Percentiles rank a stretch among this genome's conserved stretches.
phyloP scores from a whole-genome alignment of 2,888 invertebrate genomes.

The Drosophila merina region DNA sequence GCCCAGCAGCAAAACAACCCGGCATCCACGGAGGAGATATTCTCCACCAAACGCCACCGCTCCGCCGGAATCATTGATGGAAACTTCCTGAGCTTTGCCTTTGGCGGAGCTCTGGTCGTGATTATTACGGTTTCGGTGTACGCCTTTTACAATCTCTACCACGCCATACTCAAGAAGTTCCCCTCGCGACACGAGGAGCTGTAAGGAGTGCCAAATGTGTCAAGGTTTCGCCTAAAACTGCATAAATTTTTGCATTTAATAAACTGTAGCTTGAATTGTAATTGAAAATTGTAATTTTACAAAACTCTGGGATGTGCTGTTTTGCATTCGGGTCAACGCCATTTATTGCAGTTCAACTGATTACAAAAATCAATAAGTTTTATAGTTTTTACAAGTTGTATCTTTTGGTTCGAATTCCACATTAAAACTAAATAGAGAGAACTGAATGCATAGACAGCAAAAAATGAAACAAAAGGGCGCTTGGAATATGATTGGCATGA shows the following conservation, averaged over 20 bases:
- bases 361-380: constrained; percentile 54
- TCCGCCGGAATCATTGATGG: constrained; percentile 88
- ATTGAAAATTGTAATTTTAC: constrained; percentile 24
- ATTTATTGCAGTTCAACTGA: constrained; percentile 64
- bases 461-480: constrained; percentile 22
- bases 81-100: constrained; percentile 92
- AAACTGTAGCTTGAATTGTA: constrained; percentile 48
- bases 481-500: constrained; percentile 32
- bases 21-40: constrained; percentile 82
- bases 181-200: constrained; percentile 92
- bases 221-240: constrained; percentile 14
- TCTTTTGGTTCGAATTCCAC: constrained; percentile 20
- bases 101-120: constrained; percentile 90
- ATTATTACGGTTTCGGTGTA: constrained; percentile 93
- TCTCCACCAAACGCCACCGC: constrained; percentile 82
- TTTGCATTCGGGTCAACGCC: constrained; percentile 72
- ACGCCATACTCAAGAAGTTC: constrained; percentile 92
- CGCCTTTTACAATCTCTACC: constrained; percentile 93
- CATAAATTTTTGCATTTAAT: constrained; percentile 48
- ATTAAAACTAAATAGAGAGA: constrained; percentile 30
- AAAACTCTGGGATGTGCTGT: constrained; percentile 50
- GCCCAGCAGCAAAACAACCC: constrained; percentile 84
- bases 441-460: constrained; percentile 73
- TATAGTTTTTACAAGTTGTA: constrained; percentile 21
- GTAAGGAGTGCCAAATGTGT: constrained; percentile 83